Conservation (phyloP, 2,113 vertebrate species). For the Oryzias melastigma region DNA sequence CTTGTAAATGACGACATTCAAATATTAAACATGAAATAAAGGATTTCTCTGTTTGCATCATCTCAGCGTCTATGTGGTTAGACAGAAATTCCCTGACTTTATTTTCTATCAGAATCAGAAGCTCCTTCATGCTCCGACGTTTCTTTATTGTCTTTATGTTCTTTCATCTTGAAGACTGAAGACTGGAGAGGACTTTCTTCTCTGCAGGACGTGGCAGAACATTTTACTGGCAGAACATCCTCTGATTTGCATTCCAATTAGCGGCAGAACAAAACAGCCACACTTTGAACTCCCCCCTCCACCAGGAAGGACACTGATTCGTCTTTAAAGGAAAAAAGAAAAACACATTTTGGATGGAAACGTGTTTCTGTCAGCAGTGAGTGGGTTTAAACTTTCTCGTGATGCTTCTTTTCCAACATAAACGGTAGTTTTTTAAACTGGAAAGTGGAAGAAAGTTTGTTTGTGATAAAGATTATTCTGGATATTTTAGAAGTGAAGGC, state of each 20-base stretch:
- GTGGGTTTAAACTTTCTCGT: not conserved
- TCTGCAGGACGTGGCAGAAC: slow-evolving; percentile 45
- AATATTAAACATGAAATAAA: too few species aligned
- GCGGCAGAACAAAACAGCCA: slow-evolving; percentile 26
- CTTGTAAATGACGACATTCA: too few species aligned
- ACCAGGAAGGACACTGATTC: slow-evolving; percentile 11
- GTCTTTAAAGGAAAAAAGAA: slow-evolving; percentile 21
- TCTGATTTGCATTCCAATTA: slow-evolving; percentile 63
- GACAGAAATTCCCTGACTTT: not conserved
- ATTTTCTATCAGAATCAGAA: not conserved
- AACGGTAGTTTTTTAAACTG: too few species aligned
- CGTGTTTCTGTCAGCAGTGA: slow-evolving; percentile 4
- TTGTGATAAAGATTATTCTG: too few species aligned
- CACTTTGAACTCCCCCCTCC: slow-evolving; percentile 20
- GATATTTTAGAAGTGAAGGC: too few species aligned
- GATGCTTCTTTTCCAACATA: too few species aligned
- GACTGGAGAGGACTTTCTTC: slow-evolving; percentile 35
- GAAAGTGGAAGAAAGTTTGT: too few species aligned
- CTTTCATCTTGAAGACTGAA: slow-evolving; percentile 14
- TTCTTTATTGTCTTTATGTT: not conserved
- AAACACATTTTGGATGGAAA: slow-evolving; percentile 23
- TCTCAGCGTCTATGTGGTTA: too few species aligned
- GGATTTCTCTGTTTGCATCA: too few species aligned
- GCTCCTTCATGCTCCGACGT: not conserved
- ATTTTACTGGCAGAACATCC: slow-evolving; percentile 48